These are phyloP conservation scores for Agriotes lineatus DNA, from an alignment of 2,888 invertebrate species.

Conservation along the genomic window DNA sequence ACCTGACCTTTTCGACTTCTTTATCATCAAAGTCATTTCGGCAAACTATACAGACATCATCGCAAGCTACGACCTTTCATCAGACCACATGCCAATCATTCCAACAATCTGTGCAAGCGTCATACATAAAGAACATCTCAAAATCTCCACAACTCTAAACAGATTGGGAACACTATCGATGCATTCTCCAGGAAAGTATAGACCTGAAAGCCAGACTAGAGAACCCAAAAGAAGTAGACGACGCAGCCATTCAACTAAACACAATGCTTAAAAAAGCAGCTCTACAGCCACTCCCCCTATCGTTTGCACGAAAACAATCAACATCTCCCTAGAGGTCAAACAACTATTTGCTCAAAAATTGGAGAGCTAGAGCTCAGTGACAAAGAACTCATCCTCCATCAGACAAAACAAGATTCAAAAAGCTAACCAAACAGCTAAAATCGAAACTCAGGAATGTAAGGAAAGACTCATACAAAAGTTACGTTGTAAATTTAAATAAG, in stretches of 20 bases:
- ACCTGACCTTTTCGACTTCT: too few relatives aligned
- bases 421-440: constrained; percentile 20
- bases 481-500: constrained; percentile 8
- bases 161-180: neutral
- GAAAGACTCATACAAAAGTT: constrained; percentile 13
- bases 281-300: neutral
- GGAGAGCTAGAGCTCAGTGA: constrained; percentile 15
- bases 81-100: too few relatives aligned
- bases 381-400: constrained; percentile 19
- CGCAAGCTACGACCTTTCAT: too few relatives aligned
- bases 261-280: neutral
- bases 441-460: constrained; percentile 10
- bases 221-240: constrained; percentile 2
- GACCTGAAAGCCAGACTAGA: neutral
- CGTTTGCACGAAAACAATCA: neutral
- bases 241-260: neutral
- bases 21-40: too few relatives aligned
- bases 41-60: too few relatives aligned
- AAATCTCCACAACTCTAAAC: neutral
- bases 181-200: neutral
- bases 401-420: constrained; percentile 12
- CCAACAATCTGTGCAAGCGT: too few relatives aligned
- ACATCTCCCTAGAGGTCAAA: constrained; percentile 18
- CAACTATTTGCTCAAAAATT: constrained; percentile 16
- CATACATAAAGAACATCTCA: neutral